Percentiles rank a stretch among this genome's conserved stretches.
Evolutionary conservation across 2,888 invertebrate genomes (phyloP).

Genomic region (Nesidiocoris tenuis): DNA sequence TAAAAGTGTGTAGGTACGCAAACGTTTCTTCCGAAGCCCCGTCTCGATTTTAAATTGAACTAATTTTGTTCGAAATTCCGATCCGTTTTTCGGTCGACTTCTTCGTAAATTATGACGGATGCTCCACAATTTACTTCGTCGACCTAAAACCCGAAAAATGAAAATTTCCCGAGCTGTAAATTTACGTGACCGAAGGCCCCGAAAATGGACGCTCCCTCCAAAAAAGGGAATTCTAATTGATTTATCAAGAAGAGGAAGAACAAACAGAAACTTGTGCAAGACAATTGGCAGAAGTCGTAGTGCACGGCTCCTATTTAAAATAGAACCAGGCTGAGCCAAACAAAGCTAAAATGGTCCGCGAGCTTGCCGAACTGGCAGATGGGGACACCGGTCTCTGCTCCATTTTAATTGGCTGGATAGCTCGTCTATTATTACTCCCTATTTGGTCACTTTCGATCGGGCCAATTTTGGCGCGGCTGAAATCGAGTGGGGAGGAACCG

Average conservation of each 20-base stretch:
- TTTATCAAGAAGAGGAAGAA: conserved; percentile 4
- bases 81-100: no score
- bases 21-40: no score
- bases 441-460: conserved; percentile 38
- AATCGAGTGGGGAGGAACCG: no score
- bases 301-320: conserved; percentile 42
- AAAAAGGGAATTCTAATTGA: neutral
- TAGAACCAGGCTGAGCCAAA: conserved; percentile 43
- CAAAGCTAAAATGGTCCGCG: conserved; percentile 43
- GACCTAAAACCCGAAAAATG: no score
- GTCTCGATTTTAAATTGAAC: no score
- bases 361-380: conserved; percentile 36
- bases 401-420: conserved; percentile 41
- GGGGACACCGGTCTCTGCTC: conserved; percentile 8
- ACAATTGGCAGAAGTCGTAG: conserved; percentile 43
- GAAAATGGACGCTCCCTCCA: neutral
- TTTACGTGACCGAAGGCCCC: no score
- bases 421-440: conserved; percentile 39
- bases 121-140: no score
- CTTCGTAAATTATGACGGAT: no score
- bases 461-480: neutral
- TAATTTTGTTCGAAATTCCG: no score
- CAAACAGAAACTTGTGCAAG: conserved; percentile 41
- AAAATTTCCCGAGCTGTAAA: no score
- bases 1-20: no score